A percentile compares a stretch with the other conserved stretches of the same genome.
Evolutionary conservation across 2,888 invertebrate genomes (phyloP).

Genomic region (Eupithecia tripunctaria): DNA sequence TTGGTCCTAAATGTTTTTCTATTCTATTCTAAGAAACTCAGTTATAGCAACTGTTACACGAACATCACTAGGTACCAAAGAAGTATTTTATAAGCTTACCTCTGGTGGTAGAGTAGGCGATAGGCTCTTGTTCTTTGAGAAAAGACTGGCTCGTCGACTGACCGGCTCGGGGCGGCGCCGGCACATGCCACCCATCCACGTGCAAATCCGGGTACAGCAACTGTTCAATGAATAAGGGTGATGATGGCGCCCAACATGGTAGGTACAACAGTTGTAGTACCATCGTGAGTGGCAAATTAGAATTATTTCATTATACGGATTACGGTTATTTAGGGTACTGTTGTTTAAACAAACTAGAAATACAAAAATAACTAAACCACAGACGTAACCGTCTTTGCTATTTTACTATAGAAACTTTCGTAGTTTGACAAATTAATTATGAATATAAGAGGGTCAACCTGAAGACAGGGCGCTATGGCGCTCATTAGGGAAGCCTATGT

Average conservation of each 20-base stretch:
- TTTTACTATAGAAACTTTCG: no score
- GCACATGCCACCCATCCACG: conserved; percentile 77
- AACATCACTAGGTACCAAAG: neutral
- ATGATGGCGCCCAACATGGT: neutral
- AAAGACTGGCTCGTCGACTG: conserved; percentile 86
- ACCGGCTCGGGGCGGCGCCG: conserved; percentile 75
- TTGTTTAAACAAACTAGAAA: no score
- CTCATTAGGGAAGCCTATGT: no score
- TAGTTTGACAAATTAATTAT: no score
- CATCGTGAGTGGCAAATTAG: neutral
- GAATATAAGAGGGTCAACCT: no score
- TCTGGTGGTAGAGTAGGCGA: conserved; percentile 87
- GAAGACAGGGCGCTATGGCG: no score
- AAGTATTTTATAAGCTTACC: conserved; percentile 58
- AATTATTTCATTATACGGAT: neutral
- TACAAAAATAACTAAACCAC: no score
- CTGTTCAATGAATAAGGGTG: conserved; percentile 47
- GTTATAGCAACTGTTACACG: neutral
- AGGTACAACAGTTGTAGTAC: neutral
- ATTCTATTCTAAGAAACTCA: neutral
- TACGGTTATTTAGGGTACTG: no score
- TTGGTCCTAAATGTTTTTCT: no score
- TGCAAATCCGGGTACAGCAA: conserved; percentile 69
- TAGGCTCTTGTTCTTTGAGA: conserved; percentile 87
- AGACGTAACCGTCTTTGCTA: no score